These are phyloP conservation scores for Saccopteryx bilineata DNA, from an alignment of 2,113 vertebrate species.

Conservation along the genomic window DNA sequence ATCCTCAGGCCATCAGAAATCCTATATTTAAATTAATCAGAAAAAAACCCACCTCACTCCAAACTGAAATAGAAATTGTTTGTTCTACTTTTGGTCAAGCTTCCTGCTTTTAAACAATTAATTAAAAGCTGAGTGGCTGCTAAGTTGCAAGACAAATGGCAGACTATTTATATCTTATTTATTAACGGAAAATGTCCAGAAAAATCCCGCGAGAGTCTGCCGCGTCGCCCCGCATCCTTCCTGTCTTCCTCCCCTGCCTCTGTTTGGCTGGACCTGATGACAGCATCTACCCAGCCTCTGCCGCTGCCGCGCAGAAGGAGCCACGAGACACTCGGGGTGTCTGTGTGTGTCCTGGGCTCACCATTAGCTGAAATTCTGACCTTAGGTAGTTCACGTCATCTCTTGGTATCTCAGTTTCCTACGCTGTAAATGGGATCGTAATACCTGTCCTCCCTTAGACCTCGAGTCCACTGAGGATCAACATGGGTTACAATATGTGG, in stretches of 20 bases:
- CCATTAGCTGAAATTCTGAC: not conserved
- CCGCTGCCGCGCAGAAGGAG: not conserved
- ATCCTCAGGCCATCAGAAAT: not conserved
- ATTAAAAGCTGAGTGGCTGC: slow-evolving; percentile 2
- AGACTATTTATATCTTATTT: slow-evolving; percentile 39
- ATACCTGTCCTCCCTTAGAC: not conserved
- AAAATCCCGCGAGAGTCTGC: not conserved
- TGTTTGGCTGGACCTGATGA: not conserved
- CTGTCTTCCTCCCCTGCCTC: not conserved
- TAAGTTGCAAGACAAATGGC: slow-evolving; percentile 29
- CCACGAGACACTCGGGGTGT: not conserved
- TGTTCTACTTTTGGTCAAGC: not conserved
- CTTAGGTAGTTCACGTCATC: not conserved
- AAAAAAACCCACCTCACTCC: not conserved
- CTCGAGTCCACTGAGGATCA: not conserved
- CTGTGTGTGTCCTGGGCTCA: not conserved
- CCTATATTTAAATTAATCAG: not conserved
- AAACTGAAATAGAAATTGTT: slow-evolving; percentile 2
- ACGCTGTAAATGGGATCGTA: not conserved
- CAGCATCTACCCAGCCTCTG: too few relatives aligned
- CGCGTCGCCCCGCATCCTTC: not conserved
- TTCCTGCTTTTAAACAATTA: slow-evolving; percentile 30
- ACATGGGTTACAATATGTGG: not conserved
- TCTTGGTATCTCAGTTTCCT: not conserved
- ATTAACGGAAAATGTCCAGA: slow-evolving; percentile 17